These are phyloP conservation scores for Tokudaia tokunoshimensis DNA, from an alignment of 2,797 vertebrate species.

Conservation along the genomic window DNA sequence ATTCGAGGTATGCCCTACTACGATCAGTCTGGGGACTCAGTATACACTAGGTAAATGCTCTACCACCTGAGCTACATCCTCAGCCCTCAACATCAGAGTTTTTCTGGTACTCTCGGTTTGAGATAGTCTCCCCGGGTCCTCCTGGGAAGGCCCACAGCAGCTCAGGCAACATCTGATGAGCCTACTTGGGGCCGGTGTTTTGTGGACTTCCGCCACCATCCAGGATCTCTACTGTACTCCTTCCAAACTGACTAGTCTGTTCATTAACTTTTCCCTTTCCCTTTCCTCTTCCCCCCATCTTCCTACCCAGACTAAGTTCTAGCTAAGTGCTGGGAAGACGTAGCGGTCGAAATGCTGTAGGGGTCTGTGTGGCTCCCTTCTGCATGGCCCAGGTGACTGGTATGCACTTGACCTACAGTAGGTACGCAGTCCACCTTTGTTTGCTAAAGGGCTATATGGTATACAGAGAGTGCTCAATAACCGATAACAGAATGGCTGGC, in stretches of 20 bases:
- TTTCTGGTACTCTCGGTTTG: background rate
- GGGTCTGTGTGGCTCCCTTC: background rate
- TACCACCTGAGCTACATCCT: background rate
- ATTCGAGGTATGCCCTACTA: background rate
- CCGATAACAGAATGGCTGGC: background rate
- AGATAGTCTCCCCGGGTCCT: background rate
- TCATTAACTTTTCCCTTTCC: background rate
- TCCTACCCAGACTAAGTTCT: background rate
- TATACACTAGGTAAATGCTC: background rate
- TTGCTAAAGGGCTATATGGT: background rate
- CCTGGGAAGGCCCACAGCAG: background rate
- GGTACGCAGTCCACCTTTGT: background rate
- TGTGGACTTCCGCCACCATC: background rate
- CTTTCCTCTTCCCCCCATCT: background rate
- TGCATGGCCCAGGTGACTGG: background rate
- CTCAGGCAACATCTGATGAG: background rate
- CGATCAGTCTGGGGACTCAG: background rate
- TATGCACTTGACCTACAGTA: background rate
- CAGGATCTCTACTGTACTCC: background rate
- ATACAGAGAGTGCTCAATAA: too few species aligned
- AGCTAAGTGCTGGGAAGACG: background rate
- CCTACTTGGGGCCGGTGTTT: background rate
- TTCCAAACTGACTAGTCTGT: background rate
- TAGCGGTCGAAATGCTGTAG: fast-evolving
- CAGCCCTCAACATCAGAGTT: background rate